Conservation (phyloP, 2,797 vertebrate species). For the Taenioides sp. region DNA sequence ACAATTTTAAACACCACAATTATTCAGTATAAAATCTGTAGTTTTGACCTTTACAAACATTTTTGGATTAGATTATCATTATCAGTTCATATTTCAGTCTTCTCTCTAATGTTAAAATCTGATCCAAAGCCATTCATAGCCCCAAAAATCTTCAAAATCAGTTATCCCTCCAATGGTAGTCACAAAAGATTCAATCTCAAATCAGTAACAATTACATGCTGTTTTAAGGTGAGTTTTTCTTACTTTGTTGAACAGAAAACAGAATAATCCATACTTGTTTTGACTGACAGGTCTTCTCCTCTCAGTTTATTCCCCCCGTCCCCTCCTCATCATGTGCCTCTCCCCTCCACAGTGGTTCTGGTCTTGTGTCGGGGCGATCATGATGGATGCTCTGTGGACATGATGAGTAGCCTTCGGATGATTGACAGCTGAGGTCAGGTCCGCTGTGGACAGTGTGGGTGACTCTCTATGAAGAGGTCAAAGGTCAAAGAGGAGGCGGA, state of each 20-base stretch:
- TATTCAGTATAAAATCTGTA: no score
- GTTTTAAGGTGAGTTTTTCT: not conserved
- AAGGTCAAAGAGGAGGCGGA: not conserved
- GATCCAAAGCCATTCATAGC: no score
- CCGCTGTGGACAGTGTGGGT: not conserved
- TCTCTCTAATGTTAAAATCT: no score
- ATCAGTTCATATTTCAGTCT: no score
- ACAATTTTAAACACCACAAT: no score
- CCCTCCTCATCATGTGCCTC: conserved; percentile 12
- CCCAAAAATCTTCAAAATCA: no score
- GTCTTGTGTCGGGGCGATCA: not conserved
- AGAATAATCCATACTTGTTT: conserved; percentile 12
- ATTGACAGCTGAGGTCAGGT: conserved; percentile 32
- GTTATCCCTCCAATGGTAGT: no score
- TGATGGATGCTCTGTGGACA: conserved; percentile 14
- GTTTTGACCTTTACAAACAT: no score
- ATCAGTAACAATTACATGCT: not conserved
- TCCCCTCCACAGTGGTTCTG: conserved; percentile 1
- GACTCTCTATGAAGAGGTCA: not conserved
- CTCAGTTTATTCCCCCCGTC: conserved; percentile 8
- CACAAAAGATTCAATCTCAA: no score
- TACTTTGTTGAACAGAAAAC: not conserved
- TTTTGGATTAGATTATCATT: no score
- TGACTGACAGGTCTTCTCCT: conserved; percentile 41
- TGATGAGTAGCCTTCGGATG: conserved; percentile 14